Evolutionary conservation across 2,113 vertebrate genomes (phyloP), one percentile per base, ranked within the genome.

Genomic region (Cyanoderma ruficeps): DNA sequence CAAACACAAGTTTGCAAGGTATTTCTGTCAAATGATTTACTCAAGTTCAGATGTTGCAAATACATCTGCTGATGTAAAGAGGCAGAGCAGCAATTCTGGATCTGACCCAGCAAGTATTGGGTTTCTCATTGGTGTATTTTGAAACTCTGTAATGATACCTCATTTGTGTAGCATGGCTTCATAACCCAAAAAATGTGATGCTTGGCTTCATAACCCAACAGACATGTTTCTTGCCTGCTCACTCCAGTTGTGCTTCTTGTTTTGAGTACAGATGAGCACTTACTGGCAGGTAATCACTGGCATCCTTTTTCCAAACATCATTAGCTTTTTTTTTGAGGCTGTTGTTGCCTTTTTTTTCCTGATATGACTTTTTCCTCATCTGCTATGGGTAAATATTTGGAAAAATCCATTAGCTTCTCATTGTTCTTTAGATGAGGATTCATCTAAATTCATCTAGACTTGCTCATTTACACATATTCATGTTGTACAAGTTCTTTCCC

Each of bases 111-210:
- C 55, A 76, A 60, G 63, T 77, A 92, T 47, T 96, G 61, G 70
- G 84, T 94, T 96, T 96, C 94, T 96, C 79, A 44, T 25, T 75
- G 77, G 76, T 94, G 92, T 91, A 90, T 94, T 96, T 96, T 96
- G 92, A 83, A 96, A 97, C 81, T 93, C 94, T 95, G 5, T 87
- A 96, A 96, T 13, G 59, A 96, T 97, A 96, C 61, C 87, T 97
- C 82, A 68, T 92, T 94, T 95, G 94, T 96, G 89, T 97, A 94
- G 82, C 94, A 80, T 27, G 82, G 95, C 96, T 98, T 97, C 96
- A 77, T 89, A 95, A 96, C 91, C 92, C 92, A 76, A 86, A 76
- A 92, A 93, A 95, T 49, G 17, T 81, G 92, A 85, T 30, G 67
- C 92, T 97, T 92, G 46, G 94, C 97, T 97, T 97, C 96, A 80